Conservation (phyloP, 2,113 vertebrate genomes). For the Embiotoca jacksoni region DNA sequence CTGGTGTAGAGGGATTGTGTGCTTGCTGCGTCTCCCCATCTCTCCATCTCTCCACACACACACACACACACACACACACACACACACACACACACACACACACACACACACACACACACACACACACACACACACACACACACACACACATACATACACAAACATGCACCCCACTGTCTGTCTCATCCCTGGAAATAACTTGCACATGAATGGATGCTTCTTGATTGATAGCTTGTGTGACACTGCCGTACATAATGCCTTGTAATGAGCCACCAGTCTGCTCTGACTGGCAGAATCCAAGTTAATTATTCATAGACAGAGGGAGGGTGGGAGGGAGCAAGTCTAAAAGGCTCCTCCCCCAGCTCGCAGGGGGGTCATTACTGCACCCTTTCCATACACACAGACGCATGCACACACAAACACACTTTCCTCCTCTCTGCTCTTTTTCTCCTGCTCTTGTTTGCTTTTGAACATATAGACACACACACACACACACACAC, state of each 20-base stretch:
- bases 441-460: conserved; percentile 30
- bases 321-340: conserved; percentile 42
- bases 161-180: conserved; percentile 16
- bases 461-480: conserved; percentile 53
- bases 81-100: conserved; percentile 1
- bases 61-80: background rate
- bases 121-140: conserved; percentile 4
- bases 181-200: conserved; percentile 71
- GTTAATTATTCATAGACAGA: conserved; percentile 83
- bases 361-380: conserved; percentile 71
- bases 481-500: conserved; percentile 18
- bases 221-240: conserved; percentile 81
- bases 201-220: conserved; percentile 73
- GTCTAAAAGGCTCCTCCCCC: conserved; percentile 60
- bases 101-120: background rate
- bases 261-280: conserved; percentile 75
- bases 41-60: conserved; percentile 6
- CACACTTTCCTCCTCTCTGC: conserved; percentile 14
- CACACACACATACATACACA: background rate
- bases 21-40: conserved; percentile 35
- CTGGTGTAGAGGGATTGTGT: conserved; percentile 40
- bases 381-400: conserved; percentile 35
- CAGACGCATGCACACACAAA: conserved; percentile 3
- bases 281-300: conserved; percentile 67
- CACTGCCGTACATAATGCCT: conserved; percentile 71